These are phyloP conservation scores for Oscheius sp. DNA, from an alignment of 1,140 invertebrate species.

Conservation along the genomic window DNA sequence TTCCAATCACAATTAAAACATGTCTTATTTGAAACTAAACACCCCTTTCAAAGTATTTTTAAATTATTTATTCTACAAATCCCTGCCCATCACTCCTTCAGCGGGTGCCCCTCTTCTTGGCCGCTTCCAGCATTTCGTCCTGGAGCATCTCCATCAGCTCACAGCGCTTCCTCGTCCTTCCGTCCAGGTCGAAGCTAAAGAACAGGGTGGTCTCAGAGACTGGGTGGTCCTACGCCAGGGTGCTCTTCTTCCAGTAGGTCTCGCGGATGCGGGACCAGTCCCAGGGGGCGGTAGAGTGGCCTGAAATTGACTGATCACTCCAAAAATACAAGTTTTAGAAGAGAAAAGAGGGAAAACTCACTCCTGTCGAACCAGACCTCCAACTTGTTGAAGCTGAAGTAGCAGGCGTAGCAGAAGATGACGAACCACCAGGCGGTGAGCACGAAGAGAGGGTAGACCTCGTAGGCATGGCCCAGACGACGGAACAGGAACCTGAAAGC, in stretches of 20 bases:
- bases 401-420: slow-evolving; percentile 28
- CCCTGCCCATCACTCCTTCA: slow-evolving; percentile 47
- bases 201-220: background rate
- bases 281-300: slow-evolving; percentile 40
- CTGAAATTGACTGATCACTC: background rate
- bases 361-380: slow-evolving; percentile 44
- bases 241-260: slow-evolving; percentile 36
- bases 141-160: slow-evolving; percentile 52
- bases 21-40: no score
- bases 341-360: background rate
- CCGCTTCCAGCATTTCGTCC: slow-evolving; percentile 57
- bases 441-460: slow-evolving; percentile 43
- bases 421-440: slow-evolving; percentile 38
- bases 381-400: slow-evolving; percentile 38
- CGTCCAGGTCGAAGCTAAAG: slow-evolving; percentile 39
- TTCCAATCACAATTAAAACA: no score
- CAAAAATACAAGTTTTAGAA: background rate
- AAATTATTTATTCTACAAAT: no score
- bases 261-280: slow-evolving; percentile 45
- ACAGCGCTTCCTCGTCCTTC: slow-evolving; percentile 48
- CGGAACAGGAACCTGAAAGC: slow-evolving; percentile 35
- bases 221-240: slow-evolving; percentile 12
- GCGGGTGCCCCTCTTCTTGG: slow-evolving; percentile 53
- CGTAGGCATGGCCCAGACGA: slow-evolving; percentile 43
- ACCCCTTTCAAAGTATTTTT: no score